Percentiles rank a stretch among this genome's conserved stretches.
These are phyloP conservation scores for Rousettus madagascariensis DNA, from an alignment of 2,797 vertebrate species.

Conservation along the genomic window DNA sequence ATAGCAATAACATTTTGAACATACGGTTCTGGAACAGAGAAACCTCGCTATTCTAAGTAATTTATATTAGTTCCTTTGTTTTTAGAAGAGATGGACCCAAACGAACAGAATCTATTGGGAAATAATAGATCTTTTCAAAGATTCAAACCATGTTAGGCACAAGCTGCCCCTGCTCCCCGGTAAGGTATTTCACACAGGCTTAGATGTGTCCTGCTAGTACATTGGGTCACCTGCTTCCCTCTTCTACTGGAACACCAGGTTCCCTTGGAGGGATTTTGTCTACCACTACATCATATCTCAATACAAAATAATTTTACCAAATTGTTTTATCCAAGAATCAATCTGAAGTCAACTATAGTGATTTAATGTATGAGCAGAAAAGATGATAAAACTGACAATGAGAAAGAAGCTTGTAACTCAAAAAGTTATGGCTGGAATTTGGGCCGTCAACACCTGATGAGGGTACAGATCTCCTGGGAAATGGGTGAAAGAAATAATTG, in stretches of 20 bases:
- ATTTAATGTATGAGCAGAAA: background rate
- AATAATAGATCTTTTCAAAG: background rate
- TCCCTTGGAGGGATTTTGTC: background rate
- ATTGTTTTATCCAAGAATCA: background rate
- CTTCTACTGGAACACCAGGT: background rate
- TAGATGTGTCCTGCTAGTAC: background rate
- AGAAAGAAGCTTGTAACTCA: background rate
- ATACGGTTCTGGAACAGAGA: constrained; percentile 50
- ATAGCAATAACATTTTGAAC: constrained; percentile 69
- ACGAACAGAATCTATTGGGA: background rate
- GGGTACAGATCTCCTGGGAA: background rate
- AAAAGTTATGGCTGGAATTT: background rate
- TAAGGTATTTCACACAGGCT: background rate
- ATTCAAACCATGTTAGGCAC: background rate
- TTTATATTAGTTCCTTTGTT: background rate
- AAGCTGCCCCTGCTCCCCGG: background rate
- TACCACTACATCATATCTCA: background rate
- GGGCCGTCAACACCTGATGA: background rate
- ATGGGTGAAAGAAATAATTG: background rate
- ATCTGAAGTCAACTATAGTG: background rate
- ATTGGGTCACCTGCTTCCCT: background rate
- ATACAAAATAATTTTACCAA: background rate
- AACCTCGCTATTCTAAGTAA: constrained; percentile 43
- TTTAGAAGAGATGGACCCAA: background rate
- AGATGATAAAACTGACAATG: background rate